phyloP scores from a whole-genome alignment of 2,797 vertebrate species.

The Platyrinchus mystaceus region DNA sequence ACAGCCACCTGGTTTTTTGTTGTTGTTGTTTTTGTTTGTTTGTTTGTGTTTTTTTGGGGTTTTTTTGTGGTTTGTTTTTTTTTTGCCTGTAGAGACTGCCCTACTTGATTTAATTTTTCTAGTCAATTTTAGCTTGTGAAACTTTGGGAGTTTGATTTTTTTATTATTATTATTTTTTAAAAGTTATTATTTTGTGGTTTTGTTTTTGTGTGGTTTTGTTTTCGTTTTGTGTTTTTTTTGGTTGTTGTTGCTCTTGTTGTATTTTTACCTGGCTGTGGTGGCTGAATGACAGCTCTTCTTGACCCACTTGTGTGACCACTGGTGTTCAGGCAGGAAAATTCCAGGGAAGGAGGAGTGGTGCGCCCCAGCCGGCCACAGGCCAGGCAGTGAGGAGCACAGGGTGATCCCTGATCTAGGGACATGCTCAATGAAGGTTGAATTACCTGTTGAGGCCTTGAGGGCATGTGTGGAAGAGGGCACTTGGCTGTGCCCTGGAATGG shows the following conservation, averaged over 20 bases:
- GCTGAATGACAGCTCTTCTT: not conserved
- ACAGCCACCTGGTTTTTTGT: not conserved
- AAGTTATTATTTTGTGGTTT: too few species aligned
- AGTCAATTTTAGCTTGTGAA: not conserved
- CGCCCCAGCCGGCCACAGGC: fast-evolving
- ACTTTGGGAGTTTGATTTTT: not conserved
- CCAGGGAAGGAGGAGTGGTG: not conserved
- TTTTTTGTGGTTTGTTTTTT: not conserved
- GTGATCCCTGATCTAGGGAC: not conserved
- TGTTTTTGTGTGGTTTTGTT: too few species aligned
- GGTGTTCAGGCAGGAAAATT: not conserved
- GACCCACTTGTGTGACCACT: fast-evolving
- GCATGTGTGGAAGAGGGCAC: not conserved
- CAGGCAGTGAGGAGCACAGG: not conserved
- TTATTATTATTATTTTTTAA: too few species aligned
- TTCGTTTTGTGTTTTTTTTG: too few species aligned
- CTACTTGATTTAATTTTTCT: not conserved
- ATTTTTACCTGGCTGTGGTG: not conserved
- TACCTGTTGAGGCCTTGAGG: not conserved
- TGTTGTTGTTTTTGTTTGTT: too few species aligned
- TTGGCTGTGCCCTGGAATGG: not conserved
- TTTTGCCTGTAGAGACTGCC: not conserved
- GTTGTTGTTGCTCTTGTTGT: too few species aligned
- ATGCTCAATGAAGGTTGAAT: not conserved
- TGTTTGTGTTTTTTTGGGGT: too few species aligned